Base-by-base conservation (phyloP, 53 echinoderm and acorn worm genomes). In the Holothuria scabra region DNA sequence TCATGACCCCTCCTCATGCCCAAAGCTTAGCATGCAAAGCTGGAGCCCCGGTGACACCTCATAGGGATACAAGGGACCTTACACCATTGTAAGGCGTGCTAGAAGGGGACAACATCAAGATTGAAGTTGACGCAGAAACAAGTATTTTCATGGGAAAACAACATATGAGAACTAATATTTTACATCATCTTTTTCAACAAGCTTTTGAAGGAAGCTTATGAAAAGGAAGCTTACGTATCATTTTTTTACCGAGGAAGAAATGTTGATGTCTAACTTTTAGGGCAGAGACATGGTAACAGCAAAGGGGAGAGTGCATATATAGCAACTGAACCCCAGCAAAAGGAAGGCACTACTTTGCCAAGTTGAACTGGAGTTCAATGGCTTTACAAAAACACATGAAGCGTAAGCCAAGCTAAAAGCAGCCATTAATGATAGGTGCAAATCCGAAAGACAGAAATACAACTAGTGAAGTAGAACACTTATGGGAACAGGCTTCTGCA, bases 191-290 rank as follows among this genome's bases (percentile, higher is more conserved):
- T 28, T 12, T 4, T 3, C 64, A 30, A 64, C 64, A 64, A 64
- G 64, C 30, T 64, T 64, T 64, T 28, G 23, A 12, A 64, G 64
- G 25, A 64, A 64, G 64, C 30, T 64, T 28, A n/a, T n/a, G n/a
- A n/a, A n/a, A 12, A 64, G 64, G 25, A 64, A 64, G 64, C 30
- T 64, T 28, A 64, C 25, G 64, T 14, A 12, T 26, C 64, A 64
- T 30, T 64, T 64, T 30, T 64, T 64, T 30, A 64, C 64, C 28
- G 23, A 64, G 30, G 64, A 64, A 26, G 64, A 64, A 30, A 64
- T 64, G 64, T 30, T 64, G 28, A 64, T 4, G 12, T 16, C 25
- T 64, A 64, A 64, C 64, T 64, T 64, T 52, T 14, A 52, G 52
- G 52, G 52, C 14, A 18, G 52, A 52, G 52, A 52, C 18, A 18